phyloP scores from a whole-genome alignment of 2,797 vertebrate genomes.

The Sus cebifrons region DNA sequence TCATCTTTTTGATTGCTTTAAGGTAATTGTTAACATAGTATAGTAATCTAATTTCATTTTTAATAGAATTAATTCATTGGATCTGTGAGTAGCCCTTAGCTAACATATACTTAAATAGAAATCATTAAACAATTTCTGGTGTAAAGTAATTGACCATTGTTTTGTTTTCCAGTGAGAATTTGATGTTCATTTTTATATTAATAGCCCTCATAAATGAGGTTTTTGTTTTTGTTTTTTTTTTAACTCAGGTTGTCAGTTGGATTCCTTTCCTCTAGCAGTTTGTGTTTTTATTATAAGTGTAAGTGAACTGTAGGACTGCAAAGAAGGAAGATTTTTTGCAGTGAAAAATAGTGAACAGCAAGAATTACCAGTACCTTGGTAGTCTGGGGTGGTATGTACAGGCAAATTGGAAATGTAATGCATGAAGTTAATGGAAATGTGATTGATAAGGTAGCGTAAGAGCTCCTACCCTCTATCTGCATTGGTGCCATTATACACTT shows the following conservation, averaged over 20 bases:
- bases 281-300: constrained; percentile 56
- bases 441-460: constrained; percentile 12
- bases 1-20: constrained; percentile 99
- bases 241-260: constrained; percentile 33
- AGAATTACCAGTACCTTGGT: not conserved
- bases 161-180: not conserved
- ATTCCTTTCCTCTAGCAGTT: not conserved
- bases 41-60: constrained; percentile 45
- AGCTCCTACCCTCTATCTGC: not conserved
- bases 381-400: not conserved
- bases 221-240: not conserved
- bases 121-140: constrained; percentile 25
- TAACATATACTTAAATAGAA: constrained; percentile 13
- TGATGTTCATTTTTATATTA: constrained; percentile 61
- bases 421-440: not conserved
- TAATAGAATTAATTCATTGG: constrained; percentile 62
- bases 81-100: not conserved
- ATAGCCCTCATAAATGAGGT: not conserved
- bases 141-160: constrained; percentile 9
- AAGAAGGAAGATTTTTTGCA: constrained; percentile 11
- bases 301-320: not conserved
- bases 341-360: constrained; percentile 4
- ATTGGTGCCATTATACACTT: not conserved
- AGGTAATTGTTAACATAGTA: constrained; percentile 91
- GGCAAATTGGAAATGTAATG: constrained; percentile 34